Evolutionary conservation across 2,888 invertebrate genomes (phyloP).

Genomic region (Psylliodes chrysocephalus): DNA sequence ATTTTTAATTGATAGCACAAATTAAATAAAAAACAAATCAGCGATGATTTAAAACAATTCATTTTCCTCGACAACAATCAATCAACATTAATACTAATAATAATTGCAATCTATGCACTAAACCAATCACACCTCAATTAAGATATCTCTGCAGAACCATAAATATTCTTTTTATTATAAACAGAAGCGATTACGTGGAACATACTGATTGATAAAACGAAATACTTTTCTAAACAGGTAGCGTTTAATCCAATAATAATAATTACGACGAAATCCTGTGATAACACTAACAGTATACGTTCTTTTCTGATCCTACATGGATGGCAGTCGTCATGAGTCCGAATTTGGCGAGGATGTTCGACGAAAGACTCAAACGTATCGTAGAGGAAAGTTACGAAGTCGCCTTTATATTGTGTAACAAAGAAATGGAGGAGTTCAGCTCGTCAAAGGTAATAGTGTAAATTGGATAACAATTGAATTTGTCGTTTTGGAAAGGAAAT

Average conservation of each 20-base stretch:
- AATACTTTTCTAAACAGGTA: constrained; percentile 9
- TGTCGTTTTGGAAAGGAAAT: no score
- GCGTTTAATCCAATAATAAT: no score
- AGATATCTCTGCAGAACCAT: constrained; percentile 9
- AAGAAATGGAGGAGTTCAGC: constrained; percentile 45
- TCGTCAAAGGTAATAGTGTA: constrained; percentile 45
- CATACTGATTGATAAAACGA: background rate
- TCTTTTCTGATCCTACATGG: constrained; percentile 6
- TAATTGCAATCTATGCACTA: background rate
- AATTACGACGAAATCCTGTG: no score
- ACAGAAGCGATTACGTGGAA: constrained; percentile 19
- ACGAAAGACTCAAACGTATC: constrained; percentile 38
- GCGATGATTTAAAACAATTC: background rate
- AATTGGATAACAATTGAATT: no score
- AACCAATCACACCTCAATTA: background rate
- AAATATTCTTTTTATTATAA: constrained; percentile 12
- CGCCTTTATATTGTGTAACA: constrained; percentile 46
- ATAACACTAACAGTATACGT: background rate
- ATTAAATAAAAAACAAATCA: background rate
- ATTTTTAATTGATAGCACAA: no score
- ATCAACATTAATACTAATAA: background rate
- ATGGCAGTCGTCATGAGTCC: constrained; percentile 4
- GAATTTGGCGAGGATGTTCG: constrained; percentile 17
- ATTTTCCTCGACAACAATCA: no score
- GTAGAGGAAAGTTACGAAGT: constrained; percentile 49